phyloP scores from a whole-genome alignment of 2,113 vertebrate genomes.

The Paracanthobrama guichenoti region DNA sequence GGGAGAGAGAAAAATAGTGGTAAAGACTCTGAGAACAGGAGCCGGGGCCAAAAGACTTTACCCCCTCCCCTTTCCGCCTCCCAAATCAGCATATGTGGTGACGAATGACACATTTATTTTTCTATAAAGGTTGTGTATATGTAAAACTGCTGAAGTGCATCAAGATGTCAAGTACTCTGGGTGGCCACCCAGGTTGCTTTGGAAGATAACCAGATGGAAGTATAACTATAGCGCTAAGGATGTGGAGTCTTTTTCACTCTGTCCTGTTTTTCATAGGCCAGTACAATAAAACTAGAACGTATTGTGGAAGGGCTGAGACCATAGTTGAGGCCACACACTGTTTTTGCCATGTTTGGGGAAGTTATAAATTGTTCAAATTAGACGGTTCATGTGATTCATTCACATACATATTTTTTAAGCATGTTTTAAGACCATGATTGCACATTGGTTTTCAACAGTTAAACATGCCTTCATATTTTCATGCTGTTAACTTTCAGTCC shows the following conservation, averaged over 20 bases:
- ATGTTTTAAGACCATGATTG: not conserved
- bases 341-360: conserved; percentile 55
- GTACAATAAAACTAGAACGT: conserved; percentile 49
- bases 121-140: conserved; percentile 99
- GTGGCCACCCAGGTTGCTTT: conserved; percentile 98
- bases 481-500: not conserved
- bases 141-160: conserved; percentile 99
- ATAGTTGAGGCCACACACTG: conserved; percentile 47
- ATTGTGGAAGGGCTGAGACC: conserved; percentile 45
- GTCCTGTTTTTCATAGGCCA: conserved; percentile 38
- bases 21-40: conserved; percentile 72
- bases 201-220: conserved; percentile 99
- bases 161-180: conserved; percentile 99
- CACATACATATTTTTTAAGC: not conserved
- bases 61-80: conserved; percentile 64
- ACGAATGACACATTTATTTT: conserved; percentile 99
- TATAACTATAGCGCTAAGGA: conserved; percentile 83
- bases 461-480: not conserved
- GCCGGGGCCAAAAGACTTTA: conserved; percentile 66
- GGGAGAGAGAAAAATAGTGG: conserved; percentile 58
- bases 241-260: conserved; percentile 65
- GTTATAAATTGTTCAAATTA: conserved; percentile 57
- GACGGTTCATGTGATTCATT: conserved; percentile 45
- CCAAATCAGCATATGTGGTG: conserved; percentile 98
- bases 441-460: not conserved